These are phyloP conservation scores for Chrysomallon squamiferum DNA, from an alignment of 1,140 invertebrate genomes.

Conservation along the genomic window DNA sequence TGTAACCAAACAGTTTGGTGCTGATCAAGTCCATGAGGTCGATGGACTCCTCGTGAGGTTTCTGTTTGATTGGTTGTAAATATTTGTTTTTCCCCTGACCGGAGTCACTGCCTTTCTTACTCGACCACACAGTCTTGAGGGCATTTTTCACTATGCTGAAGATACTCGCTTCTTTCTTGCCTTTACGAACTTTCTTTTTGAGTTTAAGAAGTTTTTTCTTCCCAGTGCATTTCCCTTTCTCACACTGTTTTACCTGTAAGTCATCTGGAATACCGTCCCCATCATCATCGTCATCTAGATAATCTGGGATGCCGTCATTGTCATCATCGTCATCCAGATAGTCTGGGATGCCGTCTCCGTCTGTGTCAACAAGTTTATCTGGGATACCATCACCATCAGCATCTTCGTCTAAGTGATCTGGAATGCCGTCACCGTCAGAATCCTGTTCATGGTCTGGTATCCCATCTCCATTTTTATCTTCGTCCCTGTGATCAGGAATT, in stretches of 20 bases:
- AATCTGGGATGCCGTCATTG: slow-evolving; percentile 41
- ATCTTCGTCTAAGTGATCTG: slow-evolving; percentile 48
- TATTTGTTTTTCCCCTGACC: slow-evolving; percentile 9
- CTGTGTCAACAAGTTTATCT: slow-evolving; percentile 35
- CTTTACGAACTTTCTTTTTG: slow-evolving; percentile 25
- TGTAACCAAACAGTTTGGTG: slow-evolving; percentile 19
- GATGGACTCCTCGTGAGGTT: slow-evolving; percentile 27
- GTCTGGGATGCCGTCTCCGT: slow-evolving; percentile 50
- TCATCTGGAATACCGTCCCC: slow-evolving; percentile 42
- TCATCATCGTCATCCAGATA: slow-evolving; percentile 42
- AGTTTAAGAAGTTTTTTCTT: slow-evolving; percentile 36
- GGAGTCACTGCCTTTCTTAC: background rate
- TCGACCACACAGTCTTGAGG: slow-evolving; percentile 19
- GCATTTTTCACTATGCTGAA: slow-evolving; percentile 18
- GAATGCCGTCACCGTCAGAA: slow-evolving; percentile 49
- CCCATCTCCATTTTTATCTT: slow-evolving; percentile 54
- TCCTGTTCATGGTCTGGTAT: slow-evolving; percentile 50
- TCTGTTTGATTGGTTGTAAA: slow-evolving; percentile 13
- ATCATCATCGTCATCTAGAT: slow-evolving; percentile 39
- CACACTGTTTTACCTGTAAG: slow-evolving; percentile 23
- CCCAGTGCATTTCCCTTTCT: slow-evolving; percentile 17
- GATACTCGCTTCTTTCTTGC: slow-evolving; percentile 13
- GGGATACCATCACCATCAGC: slow-evolving; percentile 55
- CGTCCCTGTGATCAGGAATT: slow-evolving; percentile 41
- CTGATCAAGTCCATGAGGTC: slow-evolving; percentile 27